These are phyloP conservation scores for Hermaeophaga mercurialis DNA, from an alignment of 2,888 invertebrate genomes.

Conservation along the genomic window DNA sequence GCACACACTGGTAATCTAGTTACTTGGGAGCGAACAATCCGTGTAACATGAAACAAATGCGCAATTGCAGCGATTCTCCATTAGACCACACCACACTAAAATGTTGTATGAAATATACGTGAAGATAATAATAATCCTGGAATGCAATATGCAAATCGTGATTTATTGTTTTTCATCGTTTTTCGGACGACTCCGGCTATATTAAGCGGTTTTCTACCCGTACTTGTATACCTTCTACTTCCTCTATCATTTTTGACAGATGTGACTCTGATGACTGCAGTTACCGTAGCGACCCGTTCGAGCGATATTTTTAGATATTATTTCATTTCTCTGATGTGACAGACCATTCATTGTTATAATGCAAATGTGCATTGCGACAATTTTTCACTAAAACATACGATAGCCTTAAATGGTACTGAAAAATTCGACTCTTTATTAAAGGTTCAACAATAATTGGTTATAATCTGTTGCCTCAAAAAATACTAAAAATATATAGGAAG, in stretches of 20 bases:
- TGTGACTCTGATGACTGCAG: background rate
- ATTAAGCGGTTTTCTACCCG: background rate
- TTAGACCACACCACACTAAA: conserved; percentile 13
- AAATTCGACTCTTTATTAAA: no score
- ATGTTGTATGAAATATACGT: conserved; percentile 28
- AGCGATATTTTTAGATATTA: background rate
- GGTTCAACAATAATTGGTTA: no score
- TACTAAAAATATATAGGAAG: no score
- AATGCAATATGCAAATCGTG: conserved; percentile 46
- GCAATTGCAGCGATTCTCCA: conserved; percentile 21
- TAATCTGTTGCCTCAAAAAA: no score
- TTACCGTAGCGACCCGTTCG: background rate
- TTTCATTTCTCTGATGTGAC: background rate
- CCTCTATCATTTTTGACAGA: conserved; percentile 6
- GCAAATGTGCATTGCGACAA: no score
- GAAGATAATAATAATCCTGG: conserved; percentile 30
- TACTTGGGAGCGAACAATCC: conserved; percentile 6
- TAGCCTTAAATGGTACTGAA: no score
- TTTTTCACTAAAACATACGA: no score
- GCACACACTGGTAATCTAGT: conserved; percentile 15
- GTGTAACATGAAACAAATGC: no score
- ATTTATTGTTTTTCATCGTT: conserved; percentile 36
- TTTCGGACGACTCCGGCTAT: no score
- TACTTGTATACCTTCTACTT: conserved; percentile 5
- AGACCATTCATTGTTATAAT: no score